phyloP scores from a whole-genome alignment of 1,140 invertebrate species.

The Brachionus koreanus region DNA sequence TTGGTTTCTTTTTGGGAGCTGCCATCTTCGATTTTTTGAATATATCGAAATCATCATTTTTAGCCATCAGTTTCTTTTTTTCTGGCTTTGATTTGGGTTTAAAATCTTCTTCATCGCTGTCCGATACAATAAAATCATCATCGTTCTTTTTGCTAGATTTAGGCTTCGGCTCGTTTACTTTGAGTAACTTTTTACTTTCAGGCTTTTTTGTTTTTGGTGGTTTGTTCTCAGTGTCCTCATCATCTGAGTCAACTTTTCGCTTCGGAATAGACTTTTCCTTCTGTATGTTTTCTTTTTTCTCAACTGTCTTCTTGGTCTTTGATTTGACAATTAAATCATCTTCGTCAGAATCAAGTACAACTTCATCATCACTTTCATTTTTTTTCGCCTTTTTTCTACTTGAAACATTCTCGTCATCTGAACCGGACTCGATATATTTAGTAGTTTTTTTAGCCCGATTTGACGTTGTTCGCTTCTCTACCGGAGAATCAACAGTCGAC shows the following conservation, averaged over 20 bases:
- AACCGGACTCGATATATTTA: background rate
- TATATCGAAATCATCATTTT: background rate
- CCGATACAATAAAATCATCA: background rate
- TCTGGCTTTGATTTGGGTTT: slow-evolving; percentile 7
- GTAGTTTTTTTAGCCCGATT: background rate
- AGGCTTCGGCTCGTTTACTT: background rate
- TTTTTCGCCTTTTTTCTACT: background rate
- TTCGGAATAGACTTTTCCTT: background rate
- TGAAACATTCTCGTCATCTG: background rate
- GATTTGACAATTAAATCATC: background rate
- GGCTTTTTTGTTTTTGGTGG: slow-evolving; percentile 10
- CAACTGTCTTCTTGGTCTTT: background rate
- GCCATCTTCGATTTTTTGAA: background rate
- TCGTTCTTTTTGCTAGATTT: background rate
- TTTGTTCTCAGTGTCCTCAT: slow-evolving; percentile 26
- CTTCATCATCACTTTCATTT: slow-evolving; percentile 7
- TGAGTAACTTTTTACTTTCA: background rate
- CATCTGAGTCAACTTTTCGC: background rate
- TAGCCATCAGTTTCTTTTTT: slow-evolving; percentile 24
- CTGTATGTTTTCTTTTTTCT: background rate
- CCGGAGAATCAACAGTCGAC: background rate
- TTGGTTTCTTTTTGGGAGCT: background rate
- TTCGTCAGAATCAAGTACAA: background rate
- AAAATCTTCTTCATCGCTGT: background rate
- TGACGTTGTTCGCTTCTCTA: background rate